Percentiles rank a stretch among this genome's conserved stretches.
phyloP scores from a whole-genome alignment of 2,113 vertebrate species.

The Cinclus cinclus region DNA sequence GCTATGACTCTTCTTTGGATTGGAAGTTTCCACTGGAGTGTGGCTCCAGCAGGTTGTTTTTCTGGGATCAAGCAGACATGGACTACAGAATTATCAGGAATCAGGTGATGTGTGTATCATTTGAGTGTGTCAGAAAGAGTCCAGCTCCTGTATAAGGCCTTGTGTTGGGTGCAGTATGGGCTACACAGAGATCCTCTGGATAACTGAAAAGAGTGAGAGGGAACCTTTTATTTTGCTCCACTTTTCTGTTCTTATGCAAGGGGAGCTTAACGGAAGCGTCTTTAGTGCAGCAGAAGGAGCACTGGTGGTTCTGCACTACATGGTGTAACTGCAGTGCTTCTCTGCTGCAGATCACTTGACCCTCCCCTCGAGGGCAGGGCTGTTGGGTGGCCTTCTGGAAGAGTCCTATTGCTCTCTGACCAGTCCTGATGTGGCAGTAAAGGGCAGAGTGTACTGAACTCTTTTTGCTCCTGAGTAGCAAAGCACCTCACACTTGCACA shows the following conservation, averaged over 20 bases:
- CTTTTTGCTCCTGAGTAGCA: not conserved
- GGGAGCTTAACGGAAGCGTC: not conserved
- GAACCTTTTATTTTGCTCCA: not conserved
- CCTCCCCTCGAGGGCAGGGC: not conserved
- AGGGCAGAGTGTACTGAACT: not conserved
- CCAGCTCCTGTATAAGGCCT: not conserved
- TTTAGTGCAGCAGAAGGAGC: not conserved
- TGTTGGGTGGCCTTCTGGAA: not conserved
- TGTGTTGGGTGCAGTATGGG: not conserved
- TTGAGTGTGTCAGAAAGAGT: not conserved
- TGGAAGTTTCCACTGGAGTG: not conserved
- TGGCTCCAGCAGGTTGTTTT: not conserved
- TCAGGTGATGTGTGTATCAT: not conserved
- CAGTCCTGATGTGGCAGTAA: accelerated
- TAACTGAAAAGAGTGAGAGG: not conserved
- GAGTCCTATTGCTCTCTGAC: accelerated
- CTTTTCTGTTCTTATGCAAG: not conserved
- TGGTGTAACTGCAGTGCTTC: not conserved
- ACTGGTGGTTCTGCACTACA: not conserved
- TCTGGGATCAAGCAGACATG: not conserved
- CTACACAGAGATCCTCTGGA: not conserved
- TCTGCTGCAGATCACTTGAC: not conserved
- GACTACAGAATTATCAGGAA: not conserved
- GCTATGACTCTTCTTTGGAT: not conserved
- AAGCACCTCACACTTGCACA: not conserved